A percentile compares a stretch with the other conserved stretches of the same genome.
Evolutionary conservation across 2,888 invertebrate genomes (phyloP).

Genomic region (Operophtera brumata): DNA sequence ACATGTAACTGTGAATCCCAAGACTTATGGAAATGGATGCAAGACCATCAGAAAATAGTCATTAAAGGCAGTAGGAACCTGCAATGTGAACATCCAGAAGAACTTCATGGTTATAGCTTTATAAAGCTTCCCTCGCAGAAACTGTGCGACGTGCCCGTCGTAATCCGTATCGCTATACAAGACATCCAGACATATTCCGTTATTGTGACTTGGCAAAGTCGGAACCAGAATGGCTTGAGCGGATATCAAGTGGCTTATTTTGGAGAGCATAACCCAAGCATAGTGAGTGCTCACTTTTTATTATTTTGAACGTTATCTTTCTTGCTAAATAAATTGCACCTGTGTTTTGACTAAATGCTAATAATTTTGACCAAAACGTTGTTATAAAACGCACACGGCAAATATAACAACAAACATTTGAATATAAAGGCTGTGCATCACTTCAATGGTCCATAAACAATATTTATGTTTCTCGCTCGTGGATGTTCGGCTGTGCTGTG

Average conservation of each 20-base stretch:
- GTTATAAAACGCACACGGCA: conserved; percentile 57
- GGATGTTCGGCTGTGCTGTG: conserved; percentile 63
- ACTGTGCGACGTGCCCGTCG: conserved; percentile 91
- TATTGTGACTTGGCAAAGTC: conserved; percentile 93
- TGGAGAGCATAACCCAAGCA: conserved; percentile 77
- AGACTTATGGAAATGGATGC: conserved; percentile 95
- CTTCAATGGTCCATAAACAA: conserved; percentile 80
- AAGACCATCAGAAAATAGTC: conserved; percentile 90
- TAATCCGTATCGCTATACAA: conserved; percentile 91
- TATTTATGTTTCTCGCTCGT: conserved; percentile 75
- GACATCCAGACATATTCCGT: conserved; percentile 93
- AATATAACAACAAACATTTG: conserved; percentile 76
- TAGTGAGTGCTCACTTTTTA: conserved; percentile 66
- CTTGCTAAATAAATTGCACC: conserved; percentile 36
- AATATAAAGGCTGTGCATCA: conserved; percentile 78
- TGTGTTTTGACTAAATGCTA: conserved; percentile 43
- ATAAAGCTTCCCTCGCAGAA: conserved; percentile 89
- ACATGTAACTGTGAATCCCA: conserved; percentile 94
- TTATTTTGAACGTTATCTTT: conserved; percentile 21
- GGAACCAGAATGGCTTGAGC: conserved; percentile 90
- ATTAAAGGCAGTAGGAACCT: conserved; percentile 81
- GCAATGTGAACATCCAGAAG: conserved; percentile 91
- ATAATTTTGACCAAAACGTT: conserved; percentile 51
- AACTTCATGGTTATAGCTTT: conserved; percentile 87
- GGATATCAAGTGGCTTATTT: conserved; percentile 94